Evolutionary conservation across 2,113 vertebrate species (phyloP).

Genomic region (Campylorhamphus procurvoides): DNA sequence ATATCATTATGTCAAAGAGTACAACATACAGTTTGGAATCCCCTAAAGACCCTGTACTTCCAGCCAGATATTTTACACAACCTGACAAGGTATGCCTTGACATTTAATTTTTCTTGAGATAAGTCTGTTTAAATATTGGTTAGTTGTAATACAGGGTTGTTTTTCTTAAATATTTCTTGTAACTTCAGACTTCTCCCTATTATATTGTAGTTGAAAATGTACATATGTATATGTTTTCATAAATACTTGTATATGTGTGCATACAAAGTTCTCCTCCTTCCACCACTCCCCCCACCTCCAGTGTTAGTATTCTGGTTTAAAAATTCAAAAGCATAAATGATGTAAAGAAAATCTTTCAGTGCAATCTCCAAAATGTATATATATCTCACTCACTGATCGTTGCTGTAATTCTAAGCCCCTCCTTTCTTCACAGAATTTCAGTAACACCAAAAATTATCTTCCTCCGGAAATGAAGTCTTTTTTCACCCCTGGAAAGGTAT

Average conservation of each 20-base stretch:
- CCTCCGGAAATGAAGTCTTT: slow-evolving; percentile 98
- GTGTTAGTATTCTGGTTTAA: not conserved
- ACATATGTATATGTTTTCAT: not conserved
- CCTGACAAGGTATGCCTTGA: slow-evolving; percentile 89
- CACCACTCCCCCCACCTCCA: not conserved
- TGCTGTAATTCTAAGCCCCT: not conserved
- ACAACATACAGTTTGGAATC: slow-evolving; percentile 99
- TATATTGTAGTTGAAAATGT: not conserved
- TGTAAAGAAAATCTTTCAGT: not conserved
- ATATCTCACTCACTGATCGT: not conserved
- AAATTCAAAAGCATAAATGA: not conserved
- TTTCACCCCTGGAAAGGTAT: slow-evolving; percentile 96
- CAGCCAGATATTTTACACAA: slow-evolving; percentile 94
- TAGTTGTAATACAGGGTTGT: not conserved
- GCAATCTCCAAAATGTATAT: not conserved
- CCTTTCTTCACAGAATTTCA: slow-evolving; percentile 88
- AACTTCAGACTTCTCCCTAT: not conserved
- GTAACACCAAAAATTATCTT: slow-evolving; percentile 98
- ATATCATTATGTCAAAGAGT: slow-evolving; percentile 98
- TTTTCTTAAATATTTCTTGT: not conserved
- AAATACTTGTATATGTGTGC: not conserved
- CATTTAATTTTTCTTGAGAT: slow-evolving; percentile 12
- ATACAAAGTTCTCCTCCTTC: rapidly evolving
- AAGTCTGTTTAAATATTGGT: not conserved
- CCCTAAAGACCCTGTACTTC: slow-evolving; percentile 96